A percentile compares a stretch with the other conserved stretches of the same genome.
Conservation (phyloP, 2,113 vertebrate genomes). For the crab-eating macaque (Macaca fascicularis) region T2T-MFA8v1.1 NC_088395.1:110930001-110930500, state of each 20-base stretch:
- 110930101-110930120: neutral
- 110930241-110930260: neutral
- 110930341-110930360: neutral
- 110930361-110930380: neutral
- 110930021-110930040: neutral
- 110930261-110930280: neutral
- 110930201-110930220: neutral
- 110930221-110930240: neutral
- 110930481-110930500: too few species aligned
- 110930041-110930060: neutral
- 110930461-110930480: neutral
- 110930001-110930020: neutral
- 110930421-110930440: neutral
- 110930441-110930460: neutral
- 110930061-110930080: constrained; percentile 7
- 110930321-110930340: neutral
- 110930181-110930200: constrained; percentile 6
- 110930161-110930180: neutral
- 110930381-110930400: neutral
- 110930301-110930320: neutral
- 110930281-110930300: constrained; percentile 9
- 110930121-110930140: neutral
- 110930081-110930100: neutral
- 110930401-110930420: neutral
- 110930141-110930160: neutral